Evolutionary conservation across 2,113 vertebrate species (phyloP).

Genomic region (Okapia johnstoni): DNA sequence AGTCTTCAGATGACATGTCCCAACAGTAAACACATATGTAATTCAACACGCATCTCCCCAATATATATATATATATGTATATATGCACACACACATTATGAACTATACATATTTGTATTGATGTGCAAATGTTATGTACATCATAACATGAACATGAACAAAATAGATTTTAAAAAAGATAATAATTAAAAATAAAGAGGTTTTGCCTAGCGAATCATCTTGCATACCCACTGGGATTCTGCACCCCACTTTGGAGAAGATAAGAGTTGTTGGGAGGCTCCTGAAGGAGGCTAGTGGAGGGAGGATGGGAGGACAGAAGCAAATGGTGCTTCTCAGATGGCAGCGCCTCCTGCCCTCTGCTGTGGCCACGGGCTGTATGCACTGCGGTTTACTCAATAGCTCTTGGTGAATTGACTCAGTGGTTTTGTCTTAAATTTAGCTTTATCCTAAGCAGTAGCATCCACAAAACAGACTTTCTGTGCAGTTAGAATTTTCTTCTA

Average conservation of each 20-base stretch:
- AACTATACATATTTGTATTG: neutral
- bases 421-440: neutral
- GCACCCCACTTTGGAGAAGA: neutral
- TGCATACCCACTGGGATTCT: neutral
- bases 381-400: neutral
- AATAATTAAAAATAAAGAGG: neutral
- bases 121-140: neutral
- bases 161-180: neutral
- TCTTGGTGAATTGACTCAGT: neutral
- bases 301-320: no score
- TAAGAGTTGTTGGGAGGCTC: neutral
- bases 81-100: neutral
- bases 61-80: no score
- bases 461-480: neutral
- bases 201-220: neutral
- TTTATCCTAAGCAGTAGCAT: neutral
- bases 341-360: neutral
- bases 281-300: neutral
- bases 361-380: accelerated
- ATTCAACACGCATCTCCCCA: neutral
- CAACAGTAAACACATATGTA: neutral
- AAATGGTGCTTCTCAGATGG: neutral
- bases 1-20: neutral
- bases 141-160: neutral
- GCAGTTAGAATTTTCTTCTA: neutral